Evolutionary conservation across 1,140 invertebrate species (phyloP), one percentile per base, ranked within the genome.

Genomic region (Drosophila sucinea): DNA sequence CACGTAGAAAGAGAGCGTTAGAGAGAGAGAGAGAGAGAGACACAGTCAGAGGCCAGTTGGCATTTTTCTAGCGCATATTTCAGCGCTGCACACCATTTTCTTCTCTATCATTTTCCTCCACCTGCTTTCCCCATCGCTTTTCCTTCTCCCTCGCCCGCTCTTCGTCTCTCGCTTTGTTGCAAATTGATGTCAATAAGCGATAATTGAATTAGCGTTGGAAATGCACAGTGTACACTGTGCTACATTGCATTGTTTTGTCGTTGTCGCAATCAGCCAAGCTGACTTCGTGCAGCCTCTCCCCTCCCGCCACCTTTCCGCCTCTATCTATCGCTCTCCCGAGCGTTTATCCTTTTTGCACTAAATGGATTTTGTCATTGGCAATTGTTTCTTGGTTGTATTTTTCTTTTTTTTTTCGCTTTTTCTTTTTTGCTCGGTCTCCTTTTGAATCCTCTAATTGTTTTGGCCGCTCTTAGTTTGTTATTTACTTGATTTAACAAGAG

Each of bases 131-230:
- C 25, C 11, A 6, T 4, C 8, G 7, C 2, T n/a, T 2, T 30
- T 29, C 35, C 1, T 23, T 55, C 7, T 25, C 11, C 27, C 11
- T 32, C 30, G 17, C 5, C 23, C 44, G 5, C 23, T 6, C 47
- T 30, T 33, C 38, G 8, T n/a, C 29, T 38, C 38, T 38, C 30
- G 23, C 29, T 62, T 40, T 64, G 62, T 63, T 51, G 66, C 74
- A 77, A 79, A 79, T 79, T 77, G 77, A 69, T 79, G 77, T 79
- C 77, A 79, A 79, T 79, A 79, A 79, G 77, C 76, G 73, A 78
- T 78, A 78, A 78, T 78, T 78, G 76, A 78, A 78, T 78, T 79
- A 78, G 74, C 74, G 73, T 35, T 79, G 69, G 27, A 72, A 66
- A 76, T 76, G 69, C 73, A 69, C 73, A 79, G 66, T 79, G 69